Evolutionary conservation across 2,113 vertebrate species (phyloP).

Genomic region (Petroica traversi): DNA sequence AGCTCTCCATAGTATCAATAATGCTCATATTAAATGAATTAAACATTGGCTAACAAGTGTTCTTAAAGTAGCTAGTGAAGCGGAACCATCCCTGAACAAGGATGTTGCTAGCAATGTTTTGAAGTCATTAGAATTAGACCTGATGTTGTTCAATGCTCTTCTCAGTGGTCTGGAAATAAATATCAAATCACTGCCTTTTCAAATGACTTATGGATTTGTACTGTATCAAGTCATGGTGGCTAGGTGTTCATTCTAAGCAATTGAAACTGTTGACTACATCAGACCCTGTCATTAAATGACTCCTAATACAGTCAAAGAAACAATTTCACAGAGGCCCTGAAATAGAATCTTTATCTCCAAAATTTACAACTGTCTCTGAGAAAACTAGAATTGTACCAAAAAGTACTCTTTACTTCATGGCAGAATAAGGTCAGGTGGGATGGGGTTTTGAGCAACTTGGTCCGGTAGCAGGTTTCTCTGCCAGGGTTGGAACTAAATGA

Average conservation of each 20-base stretch:
- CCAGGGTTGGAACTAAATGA: not conserved
- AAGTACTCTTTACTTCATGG: not conserved
- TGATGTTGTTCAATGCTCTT: not conserved
- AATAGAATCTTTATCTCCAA: not conserved
- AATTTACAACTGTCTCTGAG: not conserved
- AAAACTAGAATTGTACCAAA: not conserved
- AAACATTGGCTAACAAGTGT: not conserved
- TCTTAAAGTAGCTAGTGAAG: not conserved
- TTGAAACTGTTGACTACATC: not conserved
- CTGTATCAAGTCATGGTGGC: not conserved
- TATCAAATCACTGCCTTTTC: not conserved
- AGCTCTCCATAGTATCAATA: not conserved
- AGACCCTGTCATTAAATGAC: not conserved
- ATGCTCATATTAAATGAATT: not conserved
- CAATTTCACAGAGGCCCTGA: not conserved
- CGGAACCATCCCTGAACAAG: not conserved
- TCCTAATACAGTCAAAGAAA: not conserved
- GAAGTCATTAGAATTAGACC: not conserved
- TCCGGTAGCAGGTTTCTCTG: not conserved
- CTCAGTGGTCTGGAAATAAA: constrained; percentile 1
- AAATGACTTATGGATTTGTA: not conserved
- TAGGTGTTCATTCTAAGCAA: not conserved
- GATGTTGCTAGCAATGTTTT: not conserved
- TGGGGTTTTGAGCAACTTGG: not conserved
- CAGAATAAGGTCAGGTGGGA: not conserved